Conservation (phyloP, 2,888 invertebrate genomes). For the Caenorhabditis sp. region DNA sequence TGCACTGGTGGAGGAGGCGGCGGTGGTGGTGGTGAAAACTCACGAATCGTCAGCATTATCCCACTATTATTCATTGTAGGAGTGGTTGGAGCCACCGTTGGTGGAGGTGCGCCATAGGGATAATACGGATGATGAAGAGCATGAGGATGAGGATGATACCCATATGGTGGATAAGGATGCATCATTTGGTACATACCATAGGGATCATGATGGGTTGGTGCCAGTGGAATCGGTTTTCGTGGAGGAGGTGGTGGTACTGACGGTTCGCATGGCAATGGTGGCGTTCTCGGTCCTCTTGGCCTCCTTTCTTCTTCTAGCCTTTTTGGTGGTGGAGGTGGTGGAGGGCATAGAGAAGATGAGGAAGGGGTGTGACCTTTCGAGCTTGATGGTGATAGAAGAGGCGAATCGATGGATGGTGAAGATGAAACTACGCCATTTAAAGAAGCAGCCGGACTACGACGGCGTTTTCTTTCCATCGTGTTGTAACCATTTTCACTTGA, state of each 20-base stretch:
- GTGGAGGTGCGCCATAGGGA: background rate
- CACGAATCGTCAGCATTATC: conserved; percentile 5
- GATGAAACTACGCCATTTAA: background rate
- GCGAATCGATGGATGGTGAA: background rate
- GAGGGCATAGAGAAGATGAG: conserved; percentile 5
- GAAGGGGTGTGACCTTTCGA: background rate
- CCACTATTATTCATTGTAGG: background rate
- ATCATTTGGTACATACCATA: background rate
- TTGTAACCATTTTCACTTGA: background rate
- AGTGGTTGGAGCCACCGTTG: background rate
- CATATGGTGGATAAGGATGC: conserved; percentile 7
- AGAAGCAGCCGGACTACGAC: conserved; percentile 13
- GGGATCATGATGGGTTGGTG: too few species aligned
- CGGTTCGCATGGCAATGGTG: conserved; percentile 14
- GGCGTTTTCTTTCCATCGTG: background rate
- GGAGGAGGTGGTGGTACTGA: background rate
- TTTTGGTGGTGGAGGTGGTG: conserved; percentile 19
- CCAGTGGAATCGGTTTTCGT: background rate
- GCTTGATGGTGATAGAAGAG: conserved; percentile 3
- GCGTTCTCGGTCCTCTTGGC: conserved; percentile 18
- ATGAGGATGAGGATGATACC: conserved; percentile 6
- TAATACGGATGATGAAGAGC: background rate
- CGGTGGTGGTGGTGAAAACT: conserved; percentile 6
- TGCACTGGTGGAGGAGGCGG: background rate
- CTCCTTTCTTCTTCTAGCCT: background rate